phyloP scores from a whole-genome alignment of 2,888 invertebrate species.

The Ametastegia equiseti region DNA sequence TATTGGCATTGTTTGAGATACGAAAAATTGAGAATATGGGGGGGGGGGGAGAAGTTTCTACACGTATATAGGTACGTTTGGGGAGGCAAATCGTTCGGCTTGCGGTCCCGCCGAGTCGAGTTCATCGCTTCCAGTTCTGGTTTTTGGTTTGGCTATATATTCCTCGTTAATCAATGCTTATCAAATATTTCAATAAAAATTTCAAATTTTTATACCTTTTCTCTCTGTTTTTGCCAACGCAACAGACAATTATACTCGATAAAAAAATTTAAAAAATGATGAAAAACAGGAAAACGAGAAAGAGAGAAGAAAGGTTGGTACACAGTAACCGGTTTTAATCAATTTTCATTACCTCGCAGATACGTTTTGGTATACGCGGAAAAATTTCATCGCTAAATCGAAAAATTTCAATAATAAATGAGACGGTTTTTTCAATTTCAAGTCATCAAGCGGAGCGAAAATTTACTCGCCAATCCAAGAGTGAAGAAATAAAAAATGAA shows the following conservation, averaged over 20 bases:
- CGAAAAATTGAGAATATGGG: slow-evolving; percentile 57
- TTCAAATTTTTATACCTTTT: background rate
- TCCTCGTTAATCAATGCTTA: slow-evolving; percentile 21
- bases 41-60: background rate
- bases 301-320: background rate
- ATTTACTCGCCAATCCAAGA: no score
- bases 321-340: background rate
- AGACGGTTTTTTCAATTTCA: background rate
- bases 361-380: background rate
- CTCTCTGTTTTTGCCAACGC: background rate
- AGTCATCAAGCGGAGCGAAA: no score
- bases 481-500: no score
- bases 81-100: background rate
- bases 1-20: slow-evolving; percentile 73
- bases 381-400: no score
- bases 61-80: background rate
- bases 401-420: background rate
- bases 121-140: background rate
- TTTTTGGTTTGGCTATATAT: background rate
- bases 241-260: background rate
- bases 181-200: background rate
- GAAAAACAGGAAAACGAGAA: background rate
- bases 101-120: background rate
- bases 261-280: no score
- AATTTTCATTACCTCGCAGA: background rate